Evolutionary conservation across 2,797 vertebrate genomes (phyloP).

Genomic region (Psittacula echo): DNA sequence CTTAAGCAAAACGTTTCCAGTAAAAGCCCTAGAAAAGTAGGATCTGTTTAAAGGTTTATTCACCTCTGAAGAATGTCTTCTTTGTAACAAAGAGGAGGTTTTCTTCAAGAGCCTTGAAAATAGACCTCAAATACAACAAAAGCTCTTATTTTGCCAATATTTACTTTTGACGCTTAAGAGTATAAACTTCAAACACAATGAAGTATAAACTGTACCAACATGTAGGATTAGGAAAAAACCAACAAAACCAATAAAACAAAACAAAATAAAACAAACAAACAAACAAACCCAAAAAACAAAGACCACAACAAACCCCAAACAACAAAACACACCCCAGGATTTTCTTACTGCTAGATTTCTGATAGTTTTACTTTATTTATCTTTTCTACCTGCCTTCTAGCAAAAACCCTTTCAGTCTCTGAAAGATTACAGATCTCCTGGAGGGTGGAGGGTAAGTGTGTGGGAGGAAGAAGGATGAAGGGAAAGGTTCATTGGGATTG

Average conservation of each 20-base stretch:
- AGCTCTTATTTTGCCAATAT: background rate
- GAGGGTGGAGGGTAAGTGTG: background rate
- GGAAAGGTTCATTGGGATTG: background rate
- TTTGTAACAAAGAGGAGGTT: background rate
- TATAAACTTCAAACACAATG: background rate
- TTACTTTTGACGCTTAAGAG: background rate
- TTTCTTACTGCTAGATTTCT: slow-evolving; percentile 5
- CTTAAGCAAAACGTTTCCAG: background rate
- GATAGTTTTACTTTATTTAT: background rate
- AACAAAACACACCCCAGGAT: background rate
- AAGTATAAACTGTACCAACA: background rate
- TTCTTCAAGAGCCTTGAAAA: background rate
- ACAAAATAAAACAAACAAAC: background rate
- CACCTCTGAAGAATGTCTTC: background rate
- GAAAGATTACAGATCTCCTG: slow-evolving; percentile 1
- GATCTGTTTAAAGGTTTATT: background rate
- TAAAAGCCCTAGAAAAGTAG: background rate
- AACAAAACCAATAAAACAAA: background rate
- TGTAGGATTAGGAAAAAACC: background rate
- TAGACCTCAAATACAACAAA: background rate
- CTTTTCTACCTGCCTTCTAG: slow-evolving; percentile 18
- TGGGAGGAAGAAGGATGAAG: background rate
- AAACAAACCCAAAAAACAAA: background rate
- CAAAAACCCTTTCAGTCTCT: background rate
- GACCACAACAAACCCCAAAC: background rate